Evolutionary conservation across 1,140 invertebrate genomes (phyloP).

Genomic region (Camponotus vicinus): DNA sequence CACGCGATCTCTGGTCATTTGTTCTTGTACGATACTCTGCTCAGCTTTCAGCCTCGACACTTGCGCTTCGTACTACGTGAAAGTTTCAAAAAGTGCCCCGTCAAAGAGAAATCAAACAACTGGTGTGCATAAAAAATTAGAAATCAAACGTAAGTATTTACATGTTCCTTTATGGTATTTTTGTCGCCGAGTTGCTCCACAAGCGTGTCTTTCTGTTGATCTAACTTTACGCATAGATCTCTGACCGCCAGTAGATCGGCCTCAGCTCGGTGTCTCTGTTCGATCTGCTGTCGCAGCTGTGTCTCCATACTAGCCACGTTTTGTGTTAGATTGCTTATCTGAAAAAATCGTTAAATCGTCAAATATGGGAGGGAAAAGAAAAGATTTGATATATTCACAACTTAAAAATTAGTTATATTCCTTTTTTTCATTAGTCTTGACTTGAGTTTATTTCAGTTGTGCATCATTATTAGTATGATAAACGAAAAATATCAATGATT

Average conservation of each 20-base stretch:
- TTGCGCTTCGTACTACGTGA: conserved; percentile 82
- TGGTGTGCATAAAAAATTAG: not conserved
- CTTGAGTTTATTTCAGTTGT: not conserved
- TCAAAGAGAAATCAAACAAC: not conserved
- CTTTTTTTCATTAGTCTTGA: not conserved
- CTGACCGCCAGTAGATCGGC: conserved; percentile 85
- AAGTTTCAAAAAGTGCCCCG: not conserved
- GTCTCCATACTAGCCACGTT: conserved; percentile 86
- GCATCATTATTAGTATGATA: not conserved
- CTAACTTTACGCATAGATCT: conserved; percentile 86
- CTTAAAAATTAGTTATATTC: not conserved
- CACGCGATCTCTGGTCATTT: conserved; percentile 84
- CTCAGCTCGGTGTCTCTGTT: conserved; percentile 81
- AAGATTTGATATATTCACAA: not conserved
- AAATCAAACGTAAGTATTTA: conserved; percentile 67
- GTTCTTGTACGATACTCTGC: conserved; percentile 82
- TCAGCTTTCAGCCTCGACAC: conserved; percentile 81
- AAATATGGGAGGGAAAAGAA: not conserved
- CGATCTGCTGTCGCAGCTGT: conserved; percentile 83
- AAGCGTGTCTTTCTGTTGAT: conserved; percentile 86
- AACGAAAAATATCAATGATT: not conserved
- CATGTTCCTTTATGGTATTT: conserved; percentile 80
- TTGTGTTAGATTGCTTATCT: conserved; percentile 87
- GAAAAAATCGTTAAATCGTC: conserved; percentile 37
- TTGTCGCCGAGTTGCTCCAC: conserved; percentile 82